Percentiles rank a stretch among this genome's conserved stretches.
phyloP scores from a whole-genome alignment of 2,888 invertebrate genomes.

The Gerris lacustris region DNA sequence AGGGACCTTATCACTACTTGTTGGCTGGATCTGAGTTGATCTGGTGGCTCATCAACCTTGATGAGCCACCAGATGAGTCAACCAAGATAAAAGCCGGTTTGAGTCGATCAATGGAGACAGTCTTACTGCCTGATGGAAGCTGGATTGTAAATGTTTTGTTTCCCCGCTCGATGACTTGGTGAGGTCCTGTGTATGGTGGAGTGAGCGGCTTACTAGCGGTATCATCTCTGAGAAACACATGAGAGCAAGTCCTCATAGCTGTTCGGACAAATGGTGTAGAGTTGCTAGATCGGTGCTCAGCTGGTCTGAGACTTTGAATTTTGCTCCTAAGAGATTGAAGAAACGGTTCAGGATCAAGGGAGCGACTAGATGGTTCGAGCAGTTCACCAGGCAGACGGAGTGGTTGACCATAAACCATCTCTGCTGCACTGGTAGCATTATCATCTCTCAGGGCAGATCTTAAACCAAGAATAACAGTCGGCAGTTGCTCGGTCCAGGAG shows the following conservation, averaged over 20 bases:
- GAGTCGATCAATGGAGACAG: not conserved
- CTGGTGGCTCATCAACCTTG: too few relatives aligned
- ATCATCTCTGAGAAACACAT: slow-evolving; percentile 23
- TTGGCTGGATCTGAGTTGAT: not conserved
- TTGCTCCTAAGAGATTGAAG: not conserved
- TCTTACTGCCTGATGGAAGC: not conserved
- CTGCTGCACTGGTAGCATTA: not conserved
- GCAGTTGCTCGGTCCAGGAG: not conserved
- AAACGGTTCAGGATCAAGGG: not conserved
- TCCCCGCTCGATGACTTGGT: slow-evolving; percentile 8
- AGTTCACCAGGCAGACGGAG: slow-evolving; percentile 7
- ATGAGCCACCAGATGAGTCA: too few relatives aligned
- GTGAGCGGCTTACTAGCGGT: too few relatives aligned
- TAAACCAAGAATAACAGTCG: slow-evolving; percentile 7
- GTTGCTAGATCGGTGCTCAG: not conserved
- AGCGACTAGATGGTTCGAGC: not conserved
- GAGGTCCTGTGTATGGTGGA: slow-evolving; percentile 16
- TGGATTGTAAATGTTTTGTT: not conserved
- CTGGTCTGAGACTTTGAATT: not conserved
- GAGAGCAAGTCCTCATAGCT: slow-evolving; percentile 15
- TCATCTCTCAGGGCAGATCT: slow-evolving; percentile 9
- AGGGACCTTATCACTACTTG: not conserved
- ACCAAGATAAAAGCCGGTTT: not conserved
- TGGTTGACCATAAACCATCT: not conserved
- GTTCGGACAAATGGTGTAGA: not conserved